phyloP scores from a whole-genome alignment of 2,888 invertebrate species.

The Diogma glabrata region DNA sequence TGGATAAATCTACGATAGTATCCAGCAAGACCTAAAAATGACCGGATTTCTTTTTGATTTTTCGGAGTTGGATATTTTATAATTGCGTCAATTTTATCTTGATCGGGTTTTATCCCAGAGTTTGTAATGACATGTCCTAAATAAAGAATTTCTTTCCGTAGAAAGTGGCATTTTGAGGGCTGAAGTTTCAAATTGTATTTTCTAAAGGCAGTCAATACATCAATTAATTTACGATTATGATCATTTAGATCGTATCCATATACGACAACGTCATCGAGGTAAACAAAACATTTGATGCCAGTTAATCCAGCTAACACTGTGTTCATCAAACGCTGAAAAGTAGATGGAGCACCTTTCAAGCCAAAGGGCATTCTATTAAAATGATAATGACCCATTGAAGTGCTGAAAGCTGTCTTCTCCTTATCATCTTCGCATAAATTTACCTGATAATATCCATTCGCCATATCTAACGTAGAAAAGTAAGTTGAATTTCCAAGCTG shows the following conservation, averaged over 20 bases:
- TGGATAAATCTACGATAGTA: background rate
- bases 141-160: too few relatives aligned
- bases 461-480: background rate
- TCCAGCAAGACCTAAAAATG: background rate
- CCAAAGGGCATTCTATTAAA: background rate
- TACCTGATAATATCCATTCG: background rate
- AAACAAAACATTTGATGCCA: background rate
- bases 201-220: background rate
- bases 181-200: background rate
- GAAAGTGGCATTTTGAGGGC: too few relatives aligned
- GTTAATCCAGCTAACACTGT: background rate
- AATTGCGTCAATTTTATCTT: background rate
- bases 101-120: background rate
- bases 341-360: background rate
- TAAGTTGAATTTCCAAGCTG: background rate
- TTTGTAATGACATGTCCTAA: too few relatives aligned
- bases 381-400: background rate
- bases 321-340: background rate
- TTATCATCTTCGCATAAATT: background rate
- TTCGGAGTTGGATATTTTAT: background rate
- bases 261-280: constrained; percentile 1
- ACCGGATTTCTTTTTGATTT: background rate
- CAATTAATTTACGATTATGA: background rate
- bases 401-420: background rate
- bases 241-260: background rate